These are phyloP conservation scores for Notodonta dromedarius DNA, from an alignment of 2,888 invertebrate species.

Conservation along the genomic window DNA sequence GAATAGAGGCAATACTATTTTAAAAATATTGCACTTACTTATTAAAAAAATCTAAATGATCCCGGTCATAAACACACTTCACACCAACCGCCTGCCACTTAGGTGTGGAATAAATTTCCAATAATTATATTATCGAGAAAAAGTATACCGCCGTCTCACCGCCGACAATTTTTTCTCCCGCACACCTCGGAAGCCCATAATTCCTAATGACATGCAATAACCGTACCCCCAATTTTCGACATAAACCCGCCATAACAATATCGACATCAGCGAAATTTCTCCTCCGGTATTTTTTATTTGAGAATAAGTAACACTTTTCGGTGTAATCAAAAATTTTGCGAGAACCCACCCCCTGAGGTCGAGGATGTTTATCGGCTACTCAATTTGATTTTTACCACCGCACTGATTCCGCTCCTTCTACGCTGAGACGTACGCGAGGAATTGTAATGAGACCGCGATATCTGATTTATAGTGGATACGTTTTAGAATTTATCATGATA, in stretches of 20 bases:
- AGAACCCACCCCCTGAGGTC: conserved; percentile 44
- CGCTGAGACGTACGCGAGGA: conserved; percentile 59
- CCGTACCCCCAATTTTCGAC: conserved; percentile 84
- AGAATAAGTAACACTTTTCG: conserved; percentile 82
- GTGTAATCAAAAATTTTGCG: conserved; percentile 80
- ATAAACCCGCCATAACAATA: conserved; percentile 84
- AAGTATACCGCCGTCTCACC: conserved; percentile 65
- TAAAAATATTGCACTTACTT: no score
- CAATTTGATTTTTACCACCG: conserved; percentile 81
- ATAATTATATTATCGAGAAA: conserved; percentile 82
- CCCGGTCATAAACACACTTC: conserved; percentile 31
- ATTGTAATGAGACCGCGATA: conserved; percentile 51
- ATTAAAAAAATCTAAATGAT: conserved; percentile 8
- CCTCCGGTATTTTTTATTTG: conserved; percentile 69
- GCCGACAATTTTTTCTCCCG: conserved; percentile 68
- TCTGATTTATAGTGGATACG: conserved; percentile 49
- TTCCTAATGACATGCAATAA: conserved; percentile 85
- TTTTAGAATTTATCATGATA: conserved; percentile 19
- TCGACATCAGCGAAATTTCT: conserved; percentile 83
- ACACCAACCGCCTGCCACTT: conserved; percentile 44
- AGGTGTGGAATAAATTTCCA: conserved; percentile 77
- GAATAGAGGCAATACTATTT: no score
- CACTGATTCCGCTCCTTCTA: conserved; percentile 69
- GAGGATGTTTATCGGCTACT: conserved; percentile 79
- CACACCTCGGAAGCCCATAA: conserved; percentile 80